These are phyloP conservation scores for Calyptomena viridis DNA, from an alignment of 2,113 vertebrate genomes.

Conservation along the genomic window DNA sequence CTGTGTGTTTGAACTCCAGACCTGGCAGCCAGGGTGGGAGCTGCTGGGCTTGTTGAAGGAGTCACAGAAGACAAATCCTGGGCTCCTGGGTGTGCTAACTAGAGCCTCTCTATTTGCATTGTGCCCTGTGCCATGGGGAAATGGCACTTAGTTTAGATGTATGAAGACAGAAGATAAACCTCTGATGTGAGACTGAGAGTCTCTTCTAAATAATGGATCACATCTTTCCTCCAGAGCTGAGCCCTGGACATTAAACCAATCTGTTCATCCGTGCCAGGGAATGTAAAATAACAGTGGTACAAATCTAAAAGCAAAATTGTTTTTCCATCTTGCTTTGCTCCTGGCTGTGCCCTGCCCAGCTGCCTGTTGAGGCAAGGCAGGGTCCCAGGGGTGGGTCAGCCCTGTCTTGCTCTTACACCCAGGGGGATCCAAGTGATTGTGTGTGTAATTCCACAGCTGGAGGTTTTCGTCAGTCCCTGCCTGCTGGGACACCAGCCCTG, in stretches of 20 bases:
- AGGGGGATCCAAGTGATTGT: fast-evolving
- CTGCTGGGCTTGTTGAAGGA: not conserved
- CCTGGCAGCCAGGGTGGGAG: not conserved
- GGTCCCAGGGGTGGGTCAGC: not conserved
- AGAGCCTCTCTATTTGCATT: not conserved
- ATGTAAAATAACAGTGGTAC: not conserved
- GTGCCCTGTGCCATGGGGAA: not conserved
- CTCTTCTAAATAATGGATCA: not conserved
- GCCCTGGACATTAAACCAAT: not conserved
- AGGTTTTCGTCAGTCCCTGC: not conserved
- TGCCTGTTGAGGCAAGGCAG: fast-evolving
- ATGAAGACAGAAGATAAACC: not conserved
- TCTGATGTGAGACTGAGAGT: not conserved
- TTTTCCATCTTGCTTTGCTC: not conserved
- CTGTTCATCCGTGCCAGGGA: not conserved
- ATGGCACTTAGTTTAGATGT: not conserved
- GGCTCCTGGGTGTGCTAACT: not conserved
- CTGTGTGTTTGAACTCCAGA: not conserved
- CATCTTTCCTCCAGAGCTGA: not conserved
- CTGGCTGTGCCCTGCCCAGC: not conserved
- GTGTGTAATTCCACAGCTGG: not conserved
- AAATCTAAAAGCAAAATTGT: not conserved
- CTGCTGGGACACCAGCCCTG: fast-evolving
- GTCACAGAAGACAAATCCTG: not conserved
- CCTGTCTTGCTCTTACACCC: not conserved